A percentile compares a stretch with the other conserved stretches of the same genome.
Evolutionary conservation across 37 sponge, comb jelly and placozoan genomes (phyloP).

Genomic region (Mnemiopsis leidyi): DNA sequence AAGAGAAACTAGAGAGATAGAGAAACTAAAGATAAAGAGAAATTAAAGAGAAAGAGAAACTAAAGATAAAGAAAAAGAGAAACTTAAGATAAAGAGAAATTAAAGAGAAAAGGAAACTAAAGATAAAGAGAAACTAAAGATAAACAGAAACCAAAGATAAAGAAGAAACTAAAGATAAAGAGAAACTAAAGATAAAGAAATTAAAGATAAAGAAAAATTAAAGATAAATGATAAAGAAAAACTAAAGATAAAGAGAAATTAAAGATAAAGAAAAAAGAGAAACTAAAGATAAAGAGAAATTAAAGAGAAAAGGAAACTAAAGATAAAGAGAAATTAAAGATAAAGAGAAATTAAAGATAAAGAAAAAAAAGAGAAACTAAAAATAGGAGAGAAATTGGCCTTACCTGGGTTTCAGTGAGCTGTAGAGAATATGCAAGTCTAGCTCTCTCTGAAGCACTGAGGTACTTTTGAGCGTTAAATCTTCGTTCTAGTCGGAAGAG

Average conservation of each 20-base stretch:
- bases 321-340: background rate
- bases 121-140: background rate
- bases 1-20: background rate
- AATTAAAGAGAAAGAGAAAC: background rate
- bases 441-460: conserved; percentile 41
- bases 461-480: conserved; percentile 63
- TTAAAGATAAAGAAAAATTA: no score
- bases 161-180: background rate
- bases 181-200: no score
- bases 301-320: background rate
- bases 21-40: background rate
- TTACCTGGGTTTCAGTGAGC: conserved; percentile 64
- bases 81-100: background rate
- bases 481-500: conserved; percentile 31
- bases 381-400: no score
- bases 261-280: background rate
- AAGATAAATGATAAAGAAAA: no score
- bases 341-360: background rate
- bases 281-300: background rate
- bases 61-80: background rate
- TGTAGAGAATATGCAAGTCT: conserved; percentile 53
- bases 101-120: background rate
- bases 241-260: background rate
- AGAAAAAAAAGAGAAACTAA: background rate
- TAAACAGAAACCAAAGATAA: background rate